Evolutionary conservation across 2,113 vertebrate genomes (phyloP).

Genomic region (Myxocyprinus asiaticus): DNA sequence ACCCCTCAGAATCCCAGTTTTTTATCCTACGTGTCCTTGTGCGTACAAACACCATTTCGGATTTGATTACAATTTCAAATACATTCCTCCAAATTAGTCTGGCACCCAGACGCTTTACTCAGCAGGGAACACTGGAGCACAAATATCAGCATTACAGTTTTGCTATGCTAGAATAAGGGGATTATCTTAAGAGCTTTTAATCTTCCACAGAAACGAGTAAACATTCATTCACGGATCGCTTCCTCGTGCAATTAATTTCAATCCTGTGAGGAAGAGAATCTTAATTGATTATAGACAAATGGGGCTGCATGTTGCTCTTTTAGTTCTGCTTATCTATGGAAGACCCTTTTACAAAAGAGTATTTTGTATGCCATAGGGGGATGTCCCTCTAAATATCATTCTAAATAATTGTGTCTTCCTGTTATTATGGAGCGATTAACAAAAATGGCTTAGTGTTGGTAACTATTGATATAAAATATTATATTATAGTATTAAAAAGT

Average conservation of each 20-base stretch:
- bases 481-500: neutral
- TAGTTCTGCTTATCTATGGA: neutral
- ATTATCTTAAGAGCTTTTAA: slow-evolving; percentile 30
- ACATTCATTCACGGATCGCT: neutral
- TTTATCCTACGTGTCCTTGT: slow-evolving; percentile 48
- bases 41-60: slow-evolving; percentile 1
- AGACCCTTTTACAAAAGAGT: slow-evolving; percentile 2
- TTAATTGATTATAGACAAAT: slow-evolving; percentile 19
- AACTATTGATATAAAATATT: neutral
- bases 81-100: slow-evolving; percentile 34
- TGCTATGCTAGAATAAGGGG: slow-evolving; percentile 16
- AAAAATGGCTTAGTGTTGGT: neutral
- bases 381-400: neutral
- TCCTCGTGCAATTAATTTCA: slow-evolving; percentile 31
- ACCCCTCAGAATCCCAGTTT: slow-evolving; percentile 45
- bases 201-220: slow-evolving; percentile 4
- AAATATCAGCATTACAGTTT: slow-evolving; percentile 9
- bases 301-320: neutral
- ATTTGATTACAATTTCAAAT: slow-evolving; percentile 25
- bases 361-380: neutral
- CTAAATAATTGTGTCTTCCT: slow-evolving; percentile 5
- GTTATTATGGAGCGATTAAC: neutral
- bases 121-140: neutral
- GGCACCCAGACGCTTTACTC: neutral
- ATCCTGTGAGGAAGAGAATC: slow-evolving; percentile 15